These are phyloP conservation scores for Silurus meridionalis DNA, from an alignment of 2,113 vertebrate genomes.

Conservation along the genomic window DNA sequence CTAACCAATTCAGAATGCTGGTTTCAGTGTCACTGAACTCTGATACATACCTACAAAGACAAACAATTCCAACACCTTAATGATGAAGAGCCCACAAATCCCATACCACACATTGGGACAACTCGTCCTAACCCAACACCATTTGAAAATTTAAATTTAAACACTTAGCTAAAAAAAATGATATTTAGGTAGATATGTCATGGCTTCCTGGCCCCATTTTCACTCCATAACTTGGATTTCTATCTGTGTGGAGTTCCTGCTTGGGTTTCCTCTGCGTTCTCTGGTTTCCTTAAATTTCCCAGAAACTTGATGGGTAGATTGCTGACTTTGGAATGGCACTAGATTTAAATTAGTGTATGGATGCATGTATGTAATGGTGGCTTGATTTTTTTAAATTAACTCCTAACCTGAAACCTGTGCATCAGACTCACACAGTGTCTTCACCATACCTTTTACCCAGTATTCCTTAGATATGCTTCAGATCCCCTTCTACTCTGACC, in stretches of 20 bases:
- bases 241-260: background rate
- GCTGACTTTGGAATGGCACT: background rate
- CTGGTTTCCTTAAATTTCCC: background rate
- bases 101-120: background rate
- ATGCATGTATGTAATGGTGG: background rate
- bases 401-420: too few relatives aligned
- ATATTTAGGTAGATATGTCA: background rate
- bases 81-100: background rate
- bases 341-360: background rate
- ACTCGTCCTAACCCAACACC: background rate
- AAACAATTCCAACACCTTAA: background rate
- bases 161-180: too few relatives aligned
- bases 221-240: background rate
- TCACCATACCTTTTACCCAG: background rate
- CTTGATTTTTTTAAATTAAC: background rate
- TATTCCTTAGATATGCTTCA: background rate
- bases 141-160: background rate
- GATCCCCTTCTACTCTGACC: background rate
- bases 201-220: background rate
- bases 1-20: background rate
- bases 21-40: background rate
- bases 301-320: background rate
- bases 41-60: background rate
- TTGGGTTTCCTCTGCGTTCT: background rate
- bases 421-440: background rate